Conservation (phyloP, 2,888 invertebrate genomes). For the Drosophila aldrichi region DNA sequence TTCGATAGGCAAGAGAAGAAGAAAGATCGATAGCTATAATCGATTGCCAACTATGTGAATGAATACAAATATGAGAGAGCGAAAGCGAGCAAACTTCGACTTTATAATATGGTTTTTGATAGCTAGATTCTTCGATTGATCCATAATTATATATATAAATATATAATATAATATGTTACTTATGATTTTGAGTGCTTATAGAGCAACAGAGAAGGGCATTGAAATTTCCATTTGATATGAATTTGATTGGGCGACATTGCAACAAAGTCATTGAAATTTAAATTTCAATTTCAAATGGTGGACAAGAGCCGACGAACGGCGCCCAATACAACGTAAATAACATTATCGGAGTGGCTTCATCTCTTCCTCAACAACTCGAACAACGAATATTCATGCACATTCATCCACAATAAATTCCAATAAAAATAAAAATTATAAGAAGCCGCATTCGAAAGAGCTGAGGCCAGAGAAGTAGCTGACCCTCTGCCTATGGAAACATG, state of each 20-base stretch:
- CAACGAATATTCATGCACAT: conserved; percentile 47
- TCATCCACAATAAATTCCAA: conserved; percentile 71
- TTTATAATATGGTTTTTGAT: too few relatives aligned
- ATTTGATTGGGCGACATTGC: conserved; percentile 69
- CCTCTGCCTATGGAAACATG: conserved; percentile 8
- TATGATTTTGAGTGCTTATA: not conserved
- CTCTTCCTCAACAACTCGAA: conserved; percentile 44
- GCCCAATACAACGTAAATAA: conserved; percentile 42
- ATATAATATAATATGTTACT: not conserved
- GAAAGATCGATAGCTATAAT: not conserved
- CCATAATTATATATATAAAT: not conserved
- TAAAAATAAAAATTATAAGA: conserved; percentile 46
- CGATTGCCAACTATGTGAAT: too few relatives aligned
- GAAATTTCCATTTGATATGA: conserved; percentile 18
- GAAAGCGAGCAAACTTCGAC: too few relatives aligned
- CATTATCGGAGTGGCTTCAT: conserved; percentile 64
- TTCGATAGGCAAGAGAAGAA: not conserved
- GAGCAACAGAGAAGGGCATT: not conserved
- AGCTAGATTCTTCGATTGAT: too few relatives aligned
- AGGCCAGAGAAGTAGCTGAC: conserved; percentile 34
- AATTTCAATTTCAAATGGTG: conserved; percentile 53
- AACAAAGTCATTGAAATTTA: conserved; percentile 72
- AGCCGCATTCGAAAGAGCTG: conserved; percentile 32
- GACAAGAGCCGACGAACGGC: conserved; percentile 32
- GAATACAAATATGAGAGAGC: too few relatives aligned